Evolutionary conservation across 2,888 invertebrate genomes (phyloP).

Genomic region (Arctia plantaginis): DNA sequence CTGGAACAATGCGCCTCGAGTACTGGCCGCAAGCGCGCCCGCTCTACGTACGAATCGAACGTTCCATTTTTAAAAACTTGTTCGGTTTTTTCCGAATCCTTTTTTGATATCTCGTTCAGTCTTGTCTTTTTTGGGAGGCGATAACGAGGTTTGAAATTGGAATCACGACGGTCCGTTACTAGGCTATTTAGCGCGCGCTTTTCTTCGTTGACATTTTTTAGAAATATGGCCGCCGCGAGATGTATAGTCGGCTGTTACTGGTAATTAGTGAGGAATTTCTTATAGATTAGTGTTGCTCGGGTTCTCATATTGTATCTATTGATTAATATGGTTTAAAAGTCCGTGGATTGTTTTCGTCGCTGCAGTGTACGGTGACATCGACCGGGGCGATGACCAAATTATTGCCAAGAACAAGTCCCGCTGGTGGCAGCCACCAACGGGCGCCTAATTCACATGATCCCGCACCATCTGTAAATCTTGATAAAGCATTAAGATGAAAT

Average conservation of each 20-base stretch:
- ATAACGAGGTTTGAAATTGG: conserved; percentile 83
- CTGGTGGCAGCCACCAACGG: conserved; percentile 56
- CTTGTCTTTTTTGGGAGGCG: conserved; percentile 63
- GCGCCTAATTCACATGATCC: conserved; percentile 63
- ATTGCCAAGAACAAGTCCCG: conserved; percentile 80
- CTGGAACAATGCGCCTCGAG: conserved; percentile 69
- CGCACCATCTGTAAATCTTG: conserved; percentile 67
- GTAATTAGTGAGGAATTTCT: conserved; percentile 74
- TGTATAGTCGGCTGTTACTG: conserved; percentile 67
- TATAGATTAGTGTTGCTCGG: conserved; percentile 64
- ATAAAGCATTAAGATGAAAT: conserved; percentile 69
- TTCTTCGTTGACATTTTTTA: conserved; percentile 69
- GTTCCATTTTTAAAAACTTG: conserved; percentile 62
- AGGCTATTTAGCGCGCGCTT: conserved; percentile 73
- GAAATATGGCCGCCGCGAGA: conserved; percentile 62
- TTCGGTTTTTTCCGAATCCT: conserved; percentile 63
- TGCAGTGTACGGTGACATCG: conserved; percentile 49
- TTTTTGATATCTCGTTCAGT: conserved; percentile 69
- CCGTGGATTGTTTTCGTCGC: conserved; percentile 51
- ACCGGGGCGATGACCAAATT: conserved; percentile 82
- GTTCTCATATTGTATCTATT: conserved; percentile 55
- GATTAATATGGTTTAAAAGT: conserved; percentile 50
- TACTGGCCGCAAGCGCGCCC: conserved; percentile 48
- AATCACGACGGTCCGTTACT: conserved; percentile 74
- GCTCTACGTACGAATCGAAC: conserved; percentile 50